These are phyloP conservation scores for Invenusta paracnida DNA, from an alignment of 2,888 invertebrate genomes.

Conservation along the genomic window DNA sequence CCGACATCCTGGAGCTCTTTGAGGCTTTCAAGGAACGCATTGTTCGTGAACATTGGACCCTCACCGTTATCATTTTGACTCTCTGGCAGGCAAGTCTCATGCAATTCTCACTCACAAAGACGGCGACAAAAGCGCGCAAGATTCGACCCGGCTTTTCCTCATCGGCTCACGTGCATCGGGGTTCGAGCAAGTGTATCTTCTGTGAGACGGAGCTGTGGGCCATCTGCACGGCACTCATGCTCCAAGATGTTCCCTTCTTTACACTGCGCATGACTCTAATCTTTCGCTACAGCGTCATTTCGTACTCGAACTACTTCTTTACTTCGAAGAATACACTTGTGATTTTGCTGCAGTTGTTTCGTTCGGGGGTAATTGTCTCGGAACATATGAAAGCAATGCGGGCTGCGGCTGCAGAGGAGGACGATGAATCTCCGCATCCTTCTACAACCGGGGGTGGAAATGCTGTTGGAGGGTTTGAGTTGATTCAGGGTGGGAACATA, in stretches of 20 bases:
- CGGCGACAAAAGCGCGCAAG: constrained; percentile 42
- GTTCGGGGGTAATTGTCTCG: constrained; percentile 64
- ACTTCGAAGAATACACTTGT: constrained; percentile 85
- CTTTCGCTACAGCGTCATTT: constrained; percentile 78
- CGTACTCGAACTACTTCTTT: constrained; percentile 92
- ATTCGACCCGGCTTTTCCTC: constrained; percentile 42
- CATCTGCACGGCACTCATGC: constrained; percentile 54
- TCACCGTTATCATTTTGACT: constrained; percentile 63
- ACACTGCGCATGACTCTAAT: constrained; percentile 70
- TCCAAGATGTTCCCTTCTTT: constrained; percentile 59
- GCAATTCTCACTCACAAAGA: constrained; percentile 63
- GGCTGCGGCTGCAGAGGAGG: not conserved
- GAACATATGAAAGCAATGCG: not conserved
- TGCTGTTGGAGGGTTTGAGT: not conserved
- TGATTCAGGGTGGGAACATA: too few relatives aligned
- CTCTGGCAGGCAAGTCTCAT: constrained; percentile 57
- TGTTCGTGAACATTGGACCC: constrained; percentile 66
- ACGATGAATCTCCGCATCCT: not conserved
- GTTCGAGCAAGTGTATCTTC: constrained; percentile 43
- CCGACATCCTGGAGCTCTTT: constrained; percentile 71
- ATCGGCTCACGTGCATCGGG: not conserved
- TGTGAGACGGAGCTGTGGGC: constrained; percentile 51
- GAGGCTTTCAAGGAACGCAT: constrained; percentile 71
- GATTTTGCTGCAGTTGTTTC: constrained; percentile 77
- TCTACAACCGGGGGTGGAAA: not conserved